phyloP scores from a whole-genome alignment of 2,797 vertebrate species.

The Hydrocynus forskahlii region DNA sequence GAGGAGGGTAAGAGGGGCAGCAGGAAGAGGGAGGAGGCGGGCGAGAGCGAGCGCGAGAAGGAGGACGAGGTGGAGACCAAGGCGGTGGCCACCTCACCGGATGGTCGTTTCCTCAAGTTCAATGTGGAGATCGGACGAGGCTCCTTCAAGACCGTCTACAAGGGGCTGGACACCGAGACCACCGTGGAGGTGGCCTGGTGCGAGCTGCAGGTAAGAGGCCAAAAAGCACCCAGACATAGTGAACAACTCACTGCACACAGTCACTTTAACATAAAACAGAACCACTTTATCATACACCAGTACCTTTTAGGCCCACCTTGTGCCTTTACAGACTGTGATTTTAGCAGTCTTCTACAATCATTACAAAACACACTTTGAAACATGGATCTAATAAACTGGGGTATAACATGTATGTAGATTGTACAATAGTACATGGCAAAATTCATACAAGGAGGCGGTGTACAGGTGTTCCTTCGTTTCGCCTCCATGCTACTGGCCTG shows the following conservation, averaged over 20 bases:
- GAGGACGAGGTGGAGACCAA: slow-evolving; percentile 74
- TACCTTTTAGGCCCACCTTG: too few relatives aligned
- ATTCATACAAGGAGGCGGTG: too few relatives aligned
- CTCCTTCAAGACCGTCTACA: slow-evolving; percentile 69
- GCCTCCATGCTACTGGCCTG: too few relatives aligned
- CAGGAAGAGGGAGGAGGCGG: neutral
- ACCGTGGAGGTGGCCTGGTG: slow-evolving; percentile 98
- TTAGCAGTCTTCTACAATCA: too few relatives aligned
- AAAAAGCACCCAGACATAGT: neutral
- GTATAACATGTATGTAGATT: too few relatives aligned
- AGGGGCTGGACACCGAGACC: slow-evolving; percentile 92
- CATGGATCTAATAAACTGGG: too few relatives aligned
- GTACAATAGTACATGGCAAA: too few relatives aligned
- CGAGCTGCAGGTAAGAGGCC: slow-evolving; percentile 86
- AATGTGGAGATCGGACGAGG: slow-evolving; percentile 94
- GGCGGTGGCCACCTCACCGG: slow-evolving; percentile 80
- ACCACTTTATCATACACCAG: too few relatives aligned
- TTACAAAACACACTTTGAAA: too few relatives aligned
- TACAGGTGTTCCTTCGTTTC: too few relatives aligned
- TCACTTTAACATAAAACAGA: too few relatives aligned
- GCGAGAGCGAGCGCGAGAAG: slow-evolving; percentile 63
- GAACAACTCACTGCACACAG: neutral
- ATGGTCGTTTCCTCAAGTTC: slow-evolving; percentile 94
- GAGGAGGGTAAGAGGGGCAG: slow-evolving; percentile 53
- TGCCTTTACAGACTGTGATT: too few relatives aligned